Conservation (phyloP, 2,797 vertebrate genomes). For the Ctenochaetus hawaiiensis region DNA sequence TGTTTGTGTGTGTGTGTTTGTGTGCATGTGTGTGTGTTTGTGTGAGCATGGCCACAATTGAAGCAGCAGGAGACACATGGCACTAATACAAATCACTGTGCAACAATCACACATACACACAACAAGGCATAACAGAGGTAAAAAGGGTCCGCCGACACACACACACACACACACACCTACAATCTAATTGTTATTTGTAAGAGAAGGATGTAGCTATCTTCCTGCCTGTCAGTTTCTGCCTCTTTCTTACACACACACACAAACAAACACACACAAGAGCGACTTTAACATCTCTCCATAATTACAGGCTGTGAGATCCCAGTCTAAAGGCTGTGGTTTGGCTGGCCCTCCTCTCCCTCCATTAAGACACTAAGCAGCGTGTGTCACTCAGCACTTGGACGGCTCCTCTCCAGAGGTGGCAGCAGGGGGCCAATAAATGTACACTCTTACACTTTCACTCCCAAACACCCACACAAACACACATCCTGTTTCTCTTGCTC, state of each 20-base stretch:
- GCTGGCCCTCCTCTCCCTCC: conserved; percentile 78
- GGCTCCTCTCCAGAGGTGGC: conserved; percentile 74
- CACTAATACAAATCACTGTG: conserved; percentile 39
- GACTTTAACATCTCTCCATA: conserved; percentile 76
- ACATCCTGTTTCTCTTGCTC: conserved; percentile 6
- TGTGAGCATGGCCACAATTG: conserved; percentile 59
- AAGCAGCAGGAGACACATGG: conserved; percentile 57
- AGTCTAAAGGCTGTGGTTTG: conserved; percentile 83
- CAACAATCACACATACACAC: conserved; percentile 40
- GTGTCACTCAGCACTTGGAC: conserved; percentile 80
- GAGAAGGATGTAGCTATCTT: conserved; percentile 36
- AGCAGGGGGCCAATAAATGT: conserved; percentile 76
- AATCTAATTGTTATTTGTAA: conserved; percentile 32
- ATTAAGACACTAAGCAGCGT: conserved; percentile 82
- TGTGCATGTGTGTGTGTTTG: conserved; percentile 27
- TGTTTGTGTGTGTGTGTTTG: conserved; percentile 29
- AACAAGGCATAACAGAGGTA: conserved; percentile 27
- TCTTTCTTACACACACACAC: conserved; percentile 19
- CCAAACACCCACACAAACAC: conserved; percentile 32
- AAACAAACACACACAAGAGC: conserved; percentile 20
- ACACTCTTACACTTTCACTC: conserved; percentile 46
- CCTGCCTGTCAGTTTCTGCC: conserved; percentile 13
- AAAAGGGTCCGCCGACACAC: conserved; percentile 29
- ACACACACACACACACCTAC: conserved; percentile 16
- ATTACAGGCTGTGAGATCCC: conserved; percentile 80